These are phyloP conservation scores for Brenthis ino DNA, from an alignment of 2,888 invertebrate species.

Conservation along the genomic window DNA sequence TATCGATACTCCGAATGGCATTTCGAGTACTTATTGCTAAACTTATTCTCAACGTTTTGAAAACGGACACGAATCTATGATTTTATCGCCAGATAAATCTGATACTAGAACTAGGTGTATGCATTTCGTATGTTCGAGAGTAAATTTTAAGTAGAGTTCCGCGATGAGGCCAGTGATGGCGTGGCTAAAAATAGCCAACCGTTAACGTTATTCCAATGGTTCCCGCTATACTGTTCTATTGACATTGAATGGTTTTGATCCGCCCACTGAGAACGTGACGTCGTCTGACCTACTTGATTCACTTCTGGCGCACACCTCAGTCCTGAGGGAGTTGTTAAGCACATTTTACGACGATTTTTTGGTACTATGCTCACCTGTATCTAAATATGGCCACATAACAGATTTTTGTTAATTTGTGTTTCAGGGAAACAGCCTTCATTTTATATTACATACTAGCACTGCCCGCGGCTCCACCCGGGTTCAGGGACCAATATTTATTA, in stretches of 20 bases:
- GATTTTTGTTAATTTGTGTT: no score
- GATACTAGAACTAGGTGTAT: neutral
- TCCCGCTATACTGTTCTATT: slow-evolving; percentile 29
- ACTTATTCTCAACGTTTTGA: no score
- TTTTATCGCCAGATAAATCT: neutral
- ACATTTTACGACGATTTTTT: neutral
- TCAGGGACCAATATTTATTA: no score
- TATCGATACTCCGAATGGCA: no score
- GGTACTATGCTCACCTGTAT: neutral
- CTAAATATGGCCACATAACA: neutral
- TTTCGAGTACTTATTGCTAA: no score
- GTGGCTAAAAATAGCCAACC: slow-evolving; percentile 33
- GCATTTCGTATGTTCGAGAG: neutral
- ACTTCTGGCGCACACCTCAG: slow-evolving; percentile 14
- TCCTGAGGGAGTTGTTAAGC: slow-evolving; percentile 6
- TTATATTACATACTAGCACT: no score
- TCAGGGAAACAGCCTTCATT: no score
- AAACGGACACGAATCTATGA: neutral
- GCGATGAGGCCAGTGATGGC: slow-evolving; percentile 25
- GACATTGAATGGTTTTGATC: slow-evolving; percentile 35
- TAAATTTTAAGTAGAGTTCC: slow-evolving; percentile 5
- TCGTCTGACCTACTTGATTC: slow-evolving; percentile 23
- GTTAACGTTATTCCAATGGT: slow-evolving; percentile 34
- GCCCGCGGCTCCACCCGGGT: no score
- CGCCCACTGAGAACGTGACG: slow-evolving; percentile 22